A percentile compares a stretch with the other conserved stretches of the same genome.
phyloP scores from a whole-genome alignment of 2,797 vertebrate species.

The Streptopelia turtur region DNA sequence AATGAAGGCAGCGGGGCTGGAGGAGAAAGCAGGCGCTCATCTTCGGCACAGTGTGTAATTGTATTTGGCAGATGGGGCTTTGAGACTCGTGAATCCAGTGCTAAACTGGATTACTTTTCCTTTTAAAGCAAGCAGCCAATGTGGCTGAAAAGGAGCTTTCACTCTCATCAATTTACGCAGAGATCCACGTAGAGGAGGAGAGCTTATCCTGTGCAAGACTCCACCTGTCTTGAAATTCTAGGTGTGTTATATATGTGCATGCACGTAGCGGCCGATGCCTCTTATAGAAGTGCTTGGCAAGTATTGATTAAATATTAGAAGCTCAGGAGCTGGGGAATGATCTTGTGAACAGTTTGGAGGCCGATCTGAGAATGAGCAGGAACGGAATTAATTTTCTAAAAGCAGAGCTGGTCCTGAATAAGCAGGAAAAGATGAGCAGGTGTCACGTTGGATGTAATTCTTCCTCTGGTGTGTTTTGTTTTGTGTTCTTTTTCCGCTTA shows the following conservation, averaged over 20 bases:
- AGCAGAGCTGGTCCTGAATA: background rate
- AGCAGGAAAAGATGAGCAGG: background rate
- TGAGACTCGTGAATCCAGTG: background rate
- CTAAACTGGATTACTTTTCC: constrained; percentile 7
- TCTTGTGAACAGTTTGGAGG: accelerated
- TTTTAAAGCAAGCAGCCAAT: background rate
- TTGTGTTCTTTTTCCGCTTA: background rate
- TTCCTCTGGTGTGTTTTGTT: background rate
- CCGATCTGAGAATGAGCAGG: background rate
- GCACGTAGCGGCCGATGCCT: accelerated
- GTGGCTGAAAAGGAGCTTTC: background rate
- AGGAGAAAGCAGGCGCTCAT: background rate
- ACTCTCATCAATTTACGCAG: background rate
- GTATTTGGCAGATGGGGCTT: constrained; percentile 29
- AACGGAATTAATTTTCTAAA: background rate
- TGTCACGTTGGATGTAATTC: accelerated
- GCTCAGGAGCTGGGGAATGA: background rate
- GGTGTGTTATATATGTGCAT: accelerated
- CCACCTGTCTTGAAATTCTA: no score
- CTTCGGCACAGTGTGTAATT: background rate
- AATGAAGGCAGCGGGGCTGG: constrained; percentile 7
- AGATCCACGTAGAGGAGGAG: background rate
- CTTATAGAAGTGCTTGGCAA: background rate
- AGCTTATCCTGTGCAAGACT: background rate
- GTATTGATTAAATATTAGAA: background rate